A percentile compares a stretch with the other conserved stretches of the same genome.
phyloP scores from a whole-genome alignment of 2,888 invertebrate genomes.

The Spialia ferax region DNA sequence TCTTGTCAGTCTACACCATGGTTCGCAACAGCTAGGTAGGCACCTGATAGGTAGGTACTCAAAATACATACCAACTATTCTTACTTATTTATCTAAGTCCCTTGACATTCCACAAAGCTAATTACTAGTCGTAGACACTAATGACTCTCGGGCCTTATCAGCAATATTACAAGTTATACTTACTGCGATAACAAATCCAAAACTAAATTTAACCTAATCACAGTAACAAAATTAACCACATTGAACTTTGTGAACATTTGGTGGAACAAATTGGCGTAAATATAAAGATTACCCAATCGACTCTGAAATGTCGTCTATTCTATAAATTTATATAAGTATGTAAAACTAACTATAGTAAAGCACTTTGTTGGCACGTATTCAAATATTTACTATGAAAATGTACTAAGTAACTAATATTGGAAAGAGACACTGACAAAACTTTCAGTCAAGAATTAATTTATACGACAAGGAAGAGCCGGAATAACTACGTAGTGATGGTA shows the following conservation, averaged over 20 bases:
- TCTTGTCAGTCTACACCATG: slow-evolving; percentile 49
- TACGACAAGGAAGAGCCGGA: neutral
- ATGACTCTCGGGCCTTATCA: neutral
- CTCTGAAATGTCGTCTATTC: slow-evolving; percentile 27
- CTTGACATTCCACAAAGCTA: slow-evolving; percentile 9
- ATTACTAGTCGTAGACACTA: neutral
- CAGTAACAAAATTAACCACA: no score
- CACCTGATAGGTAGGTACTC: no score
- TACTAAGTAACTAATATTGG: slow-evolving; percentile 43
- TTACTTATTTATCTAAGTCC: slow-evolving; percentile 1
- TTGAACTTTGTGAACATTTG: neutral
- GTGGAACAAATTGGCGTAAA: slow-evolving; percentile 20
- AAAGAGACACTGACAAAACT: slow-evolving; percentile 45
- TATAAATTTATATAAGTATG: no score
- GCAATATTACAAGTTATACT: neutral
- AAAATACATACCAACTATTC: neutral
- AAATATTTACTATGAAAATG: slow-evolving; percentile 53
- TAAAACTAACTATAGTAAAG: no score
- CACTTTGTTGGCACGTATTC: slow-evolving; percentile 57
- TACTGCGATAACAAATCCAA: neutral
- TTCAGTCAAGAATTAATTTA: slow-evolving; percentile 29
- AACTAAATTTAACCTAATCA: neutral
- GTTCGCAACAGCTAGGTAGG: no score
- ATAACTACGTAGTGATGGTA: neutral
- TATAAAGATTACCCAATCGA: slow-evolving; percentile 35